Percentiles rank a stretch among this genome's conserved stretches.
These are phyloP conservation scores for Corythoichthys haematopterus DNA, from an alignment of 2,113 vertebrate species.

Conservation along the genomic window DNA sequence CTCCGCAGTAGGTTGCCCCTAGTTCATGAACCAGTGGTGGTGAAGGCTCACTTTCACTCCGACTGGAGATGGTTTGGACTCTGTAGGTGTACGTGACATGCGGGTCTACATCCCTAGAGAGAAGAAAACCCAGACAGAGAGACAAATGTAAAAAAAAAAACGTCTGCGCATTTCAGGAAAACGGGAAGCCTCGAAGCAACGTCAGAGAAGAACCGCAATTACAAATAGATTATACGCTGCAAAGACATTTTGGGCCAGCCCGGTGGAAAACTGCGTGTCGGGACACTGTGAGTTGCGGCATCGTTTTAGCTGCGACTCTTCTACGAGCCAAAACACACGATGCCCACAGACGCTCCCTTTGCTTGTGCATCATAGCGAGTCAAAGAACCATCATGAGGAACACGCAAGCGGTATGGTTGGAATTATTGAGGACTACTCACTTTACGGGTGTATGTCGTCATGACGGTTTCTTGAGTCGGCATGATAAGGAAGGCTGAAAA, in stretches of 20 bases:
- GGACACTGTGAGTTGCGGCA: conserved; percentile 8
- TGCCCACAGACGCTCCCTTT: conserved; percentile 13
- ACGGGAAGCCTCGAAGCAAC: conserved; percentile 12
- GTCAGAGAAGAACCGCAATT: neutral
- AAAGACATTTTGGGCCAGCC: neutral
- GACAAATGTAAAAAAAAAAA: neutral
- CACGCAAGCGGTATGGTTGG: conserved; percentile 40
- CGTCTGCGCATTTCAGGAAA: neutral
- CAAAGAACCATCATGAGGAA: conserved; percentile 48
- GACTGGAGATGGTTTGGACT: conserved; percentile 77
- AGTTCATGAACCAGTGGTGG: conserved; percentile 78
- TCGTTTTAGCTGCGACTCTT: neutral
- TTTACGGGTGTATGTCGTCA: conserved; percentile 50
- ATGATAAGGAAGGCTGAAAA: conserved; percentile 53
- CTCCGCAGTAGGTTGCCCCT: conserved; percentile 88
- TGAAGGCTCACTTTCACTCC: conserved; percentile 83
- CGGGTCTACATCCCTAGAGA: conserved; percentile 75
- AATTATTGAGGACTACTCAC: conserved; percentile 49
- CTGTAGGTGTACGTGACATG: conserved; percentile 80
- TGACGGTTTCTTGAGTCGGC: conserved; percentile 58
- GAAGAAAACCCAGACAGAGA: neutral
- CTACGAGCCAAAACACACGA: conserved; percentile 7
- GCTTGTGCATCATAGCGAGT: conserved; percentile 43
- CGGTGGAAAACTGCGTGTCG: conserved; percentile 8
- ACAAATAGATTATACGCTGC: conserved; percentile 3